Evolutionary conservation across 37 sponge, comb jelly and placozoan genomes (phyloP).

Genomic region (Haliclona indistincta): DNA sequence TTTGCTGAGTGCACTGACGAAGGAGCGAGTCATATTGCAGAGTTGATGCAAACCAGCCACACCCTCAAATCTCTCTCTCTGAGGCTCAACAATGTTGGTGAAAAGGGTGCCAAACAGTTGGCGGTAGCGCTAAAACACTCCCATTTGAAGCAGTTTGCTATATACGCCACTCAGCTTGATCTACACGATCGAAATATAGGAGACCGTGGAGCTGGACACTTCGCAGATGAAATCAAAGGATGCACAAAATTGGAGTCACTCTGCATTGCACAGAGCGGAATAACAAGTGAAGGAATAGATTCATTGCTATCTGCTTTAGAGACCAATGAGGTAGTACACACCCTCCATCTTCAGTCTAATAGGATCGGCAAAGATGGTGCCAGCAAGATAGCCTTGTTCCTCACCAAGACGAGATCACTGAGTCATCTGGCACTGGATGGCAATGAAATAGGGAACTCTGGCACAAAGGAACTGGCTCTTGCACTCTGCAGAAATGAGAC

Average conservation of each 20-base stretch:
- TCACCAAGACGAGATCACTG: background rate
- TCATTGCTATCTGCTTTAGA: background rate
- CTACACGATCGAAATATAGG: constrained; percentile 34
- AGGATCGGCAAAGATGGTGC: constrained; percentile 14
- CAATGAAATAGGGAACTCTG: constrained; percentile 18
- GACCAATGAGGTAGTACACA: background rate
- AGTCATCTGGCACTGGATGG: constrained; percentile 18
- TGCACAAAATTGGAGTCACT: background rate
- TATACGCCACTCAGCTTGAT: constrained; percentile 50
- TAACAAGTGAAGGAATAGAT: constrained; percentile 20
- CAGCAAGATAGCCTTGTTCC: background rate
- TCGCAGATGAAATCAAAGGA: background rate
- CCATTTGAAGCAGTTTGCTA: background rate
- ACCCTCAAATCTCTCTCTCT: constrained; percentile 5
- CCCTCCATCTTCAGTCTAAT: constrained; percentile 34
- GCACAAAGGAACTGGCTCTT: constrained; percentile 23
- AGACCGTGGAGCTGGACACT: constrained; percentile 20
- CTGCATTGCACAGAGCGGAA: constrained; percentile 22
- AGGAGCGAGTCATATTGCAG: constrained; percentile 5
- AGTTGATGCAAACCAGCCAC: background rate
- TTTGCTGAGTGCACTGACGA: constrained; percentile 41
- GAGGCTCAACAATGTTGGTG: constrained; percentile 27
- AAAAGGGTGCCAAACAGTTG: constrained; percentile 6
- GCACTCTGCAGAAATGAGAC: constrained; percentile 7
- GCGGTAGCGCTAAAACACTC: constrained; percentile 7